These are phyloP conservation scores for Apis laboriosa DNA, from an alignment of 1,140 invertebrate genomes.

Conservation along the genomic window DNA sequence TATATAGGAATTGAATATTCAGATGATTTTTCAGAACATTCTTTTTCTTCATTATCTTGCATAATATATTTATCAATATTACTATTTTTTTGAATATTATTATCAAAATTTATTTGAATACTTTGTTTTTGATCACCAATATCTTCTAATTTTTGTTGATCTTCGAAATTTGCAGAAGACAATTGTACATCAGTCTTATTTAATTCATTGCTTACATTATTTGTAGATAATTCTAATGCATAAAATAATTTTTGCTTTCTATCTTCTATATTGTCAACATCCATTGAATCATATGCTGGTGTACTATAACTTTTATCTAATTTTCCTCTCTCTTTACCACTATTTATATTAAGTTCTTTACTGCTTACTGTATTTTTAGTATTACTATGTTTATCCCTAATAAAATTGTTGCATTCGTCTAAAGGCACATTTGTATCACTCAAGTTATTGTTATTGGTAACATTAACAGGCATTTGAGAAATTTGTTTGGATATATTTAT, in stretches of 20 bases:
- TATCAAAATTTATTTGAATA: conserved; percentile 5
- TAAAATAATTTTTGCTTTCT: conserved; percentile 61
- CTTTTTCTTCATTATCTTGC: conserved; percentile 41
- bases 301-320: conserved; percentile 90
- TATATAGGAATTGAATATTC: conserved; percentile 32
- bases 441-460: conserved; percentile 58
- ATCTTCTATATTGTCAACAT: conserved; percentile 66
- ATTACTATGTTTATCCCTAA: conserved; percentile 57
- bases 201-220: conserved; percentile 50
- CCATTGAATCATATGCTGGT: conserved; percentile 87
- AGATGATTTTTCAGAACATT: conserved; percentile 37
- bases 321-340: conserved; percentile 79
- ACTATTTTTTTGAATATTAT: conserved; percentile 64
- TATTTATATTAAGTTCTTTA: conserved; percentile 34
- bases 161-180: conserved; percentile 39
- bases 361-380: conserved; percentile 27
- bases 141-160: conserved; percentile 39
- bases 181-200: conserved; percentile 67
- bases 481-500: conserved; percentile 38
- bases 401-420: conserved; percentile 61
- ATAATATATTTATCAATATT: conserved; percentile 61
- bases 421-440: conserved; percentile 69
- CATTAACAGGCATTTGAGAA: conserved; percentile 21
- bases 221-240: conserved; percentile 35
- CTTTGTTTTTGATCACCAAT: conserved; percentile 19